These are phyloP conservation scores for Potamarius usumacintae DNA, from an alignment of 2,113 vertebrate species.

Conservation along the genomic window DNA sequence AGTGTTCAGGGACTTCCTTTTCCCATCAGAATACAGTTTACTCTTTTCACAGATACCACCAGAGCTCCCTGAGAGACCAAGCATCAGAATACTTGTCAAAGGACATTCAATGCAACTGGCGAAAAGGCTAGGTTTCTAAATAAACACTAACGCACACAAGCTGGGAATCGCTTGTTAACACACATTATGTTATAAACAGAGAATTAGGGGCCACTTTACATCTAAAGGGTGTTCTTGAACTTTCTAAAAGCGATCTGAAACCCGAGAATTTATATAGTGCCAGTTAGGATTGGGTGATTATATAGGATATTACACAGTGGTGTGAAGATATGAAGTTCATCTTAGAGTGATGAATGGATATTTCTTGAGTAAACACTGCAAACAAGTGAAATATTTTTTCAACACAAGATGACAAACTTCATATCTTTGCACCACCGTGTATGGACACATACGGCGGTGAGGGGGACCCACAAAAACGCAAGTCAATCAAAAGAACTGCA, in stretches of 20 bases:
- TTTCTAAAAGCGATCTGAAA: neutral
- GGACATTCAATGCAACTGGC: neutral
- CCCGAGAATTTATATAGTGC: neutral
- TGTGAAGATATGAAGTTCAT: too few relatives aligned
- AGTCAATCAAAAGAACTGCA: too few relatives aligned
- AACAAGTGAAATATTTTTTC: too few relatives aligned
- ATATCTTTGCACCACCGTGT: too few relatives aligned
- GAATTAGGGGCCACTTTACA: neutral
- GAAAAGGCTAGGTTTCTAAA: neutral
- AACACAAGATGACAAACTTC: too few relatives aligned
- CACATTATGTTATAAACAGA: neutral
- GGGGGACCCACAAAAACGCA: too few relatives aligned
- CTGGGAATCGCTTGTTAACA: neutral
- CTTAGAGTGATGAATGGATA: too few relatives aligned
- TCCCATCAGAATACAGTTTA: constrained; percentile 96
- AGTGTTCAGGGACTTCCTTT: constrained; percentile 98
- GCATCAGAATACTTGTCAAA: neutral
- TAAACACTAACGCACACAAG: neutral
- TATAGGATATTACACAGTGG: too few relatives aligned
- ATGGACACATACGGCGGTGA: too few relatives aligned
- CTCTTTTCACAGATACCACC: constrained; percentile 99
- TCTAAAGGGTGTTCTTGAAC: neutral
- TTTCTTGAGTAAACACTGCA: too few relatives aligned
- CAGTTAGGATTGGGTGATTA: neutral
- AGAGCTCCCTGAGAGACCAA: constrained; percentile 85